Percentiles rank a stretch among this genome's conserved stretches.
phyloP scores from a whole-genome alignment of 2,797 vertebrate species.

The Channallabes apus region DNA sequence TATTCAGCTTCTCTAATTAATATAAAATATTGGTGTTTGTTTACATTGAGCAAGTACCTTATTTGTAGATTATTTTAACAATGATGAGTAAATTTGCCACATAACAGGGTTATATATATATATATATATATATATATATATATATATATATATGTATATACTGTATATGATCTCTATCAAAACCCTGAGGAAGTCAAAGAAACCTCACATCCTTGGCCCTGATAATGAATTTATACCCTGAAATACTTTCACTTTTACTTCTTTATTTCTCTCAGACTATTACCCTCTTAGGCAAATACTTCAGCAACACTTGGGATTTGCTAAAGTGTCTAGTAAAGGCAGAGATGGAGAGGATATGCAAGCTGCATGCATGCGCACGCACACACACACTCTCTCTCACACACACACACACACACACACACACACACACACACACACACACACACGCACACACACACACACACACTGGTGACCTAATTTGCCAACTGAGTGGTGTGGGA shows the following conservation, averaged over 20 bases:
- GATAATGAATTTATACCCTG: neutral
- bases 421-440: no score
- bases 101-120: no score
- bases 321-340: slow-evolving; percentile 74
- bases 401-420: no score
- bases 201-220: neutral
- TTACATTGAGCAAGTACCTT: no score
- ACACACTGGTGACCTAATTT: slow-evolving; percentile 74
- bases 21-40: no score
- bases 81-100: no score
- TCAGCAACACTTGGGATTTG: slow-evolving; percentile 60
- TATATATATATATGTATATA: no score
- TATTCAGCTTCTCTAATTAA: no score
- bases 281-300: neutral
- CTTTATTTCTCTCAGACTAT: slow-evolving; percentile 25
- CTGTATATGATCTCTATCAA: neutral
- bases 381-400: slow-evolving; percentile 41
- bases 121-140: no score
- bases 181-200: neutral
- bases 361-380: slow-evolving; percentile 56
- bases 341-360: slow-evolving; percentile 71
- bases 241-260: neutral
- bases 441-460: slow-evolving; percentile 62
- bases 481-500: slow-evolving; percentile 48
- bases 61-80: no score